These are phyloP conservation scores for Frankliniella intonsa DNA, from an alignment of 2,888 invertebrate species.

Conservation along the genomic window DNA sequence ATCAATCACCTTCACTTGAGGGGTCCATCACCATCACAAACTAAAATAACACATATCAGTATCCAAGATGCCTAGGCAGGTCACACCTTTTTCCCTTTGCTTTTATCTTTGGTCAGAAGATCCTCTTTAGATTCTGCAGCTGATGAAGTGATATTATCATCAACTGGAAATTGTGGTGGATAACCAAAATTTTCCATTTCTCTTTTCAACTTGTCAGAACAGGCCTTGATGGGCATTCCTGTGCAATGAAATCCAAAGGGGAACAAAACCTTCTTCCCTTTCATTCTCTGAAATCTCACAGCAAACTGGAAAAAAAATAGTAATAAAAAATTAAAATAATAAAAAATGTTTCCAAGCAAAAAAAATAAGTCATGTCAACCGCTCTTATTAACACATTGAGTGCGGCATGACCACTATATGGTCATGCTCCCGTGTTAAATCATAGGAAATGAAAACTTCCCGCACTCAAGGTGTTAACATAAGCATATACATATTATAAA, in stretches of 20 bases:
- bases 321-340: no score
- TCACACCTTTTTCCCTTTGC: conserved; percentile 79
- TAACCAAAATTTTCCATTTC: conserved; percentile 89
- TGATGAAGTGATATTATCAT: conserved; percentile 48
- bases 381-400: no score
- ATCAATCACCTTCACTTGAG: neutral
- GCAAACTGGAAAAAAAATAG: conserved; percentile 64
- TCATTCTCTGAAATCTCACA: conserved; percentile 82
- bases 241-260: conserved; percentile 99
- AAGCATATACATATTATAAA: conserved; percentile 25
- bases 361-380: no score
- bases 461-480: no score
- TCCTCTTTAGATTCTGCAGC: conserved; percentile 51
- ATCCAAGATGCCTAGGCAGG: neutral
- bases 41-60: conserved; percentile 24
- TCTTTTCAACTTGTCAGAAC: conserved; percentile 92
- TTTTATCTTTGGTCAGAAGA: conserved; percentile 70
- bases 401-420: no score
- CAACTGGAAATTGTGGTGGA: conserved; percentile 82
- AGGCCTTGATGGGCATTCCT: conserved; percentile 99
- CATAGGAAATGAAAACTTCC: no score
- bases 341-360: conserved; percentile 25
- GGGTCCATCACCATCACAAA: neutral
- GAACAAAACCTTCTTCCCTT: conserved; percentile 86
- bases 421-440: no score